Evolutionary conservation across 2,888 invertebrate species (phyloP), one percentile per base, ranked within the genome.

Genomic region (Agapetus fuscipes): DNA sequence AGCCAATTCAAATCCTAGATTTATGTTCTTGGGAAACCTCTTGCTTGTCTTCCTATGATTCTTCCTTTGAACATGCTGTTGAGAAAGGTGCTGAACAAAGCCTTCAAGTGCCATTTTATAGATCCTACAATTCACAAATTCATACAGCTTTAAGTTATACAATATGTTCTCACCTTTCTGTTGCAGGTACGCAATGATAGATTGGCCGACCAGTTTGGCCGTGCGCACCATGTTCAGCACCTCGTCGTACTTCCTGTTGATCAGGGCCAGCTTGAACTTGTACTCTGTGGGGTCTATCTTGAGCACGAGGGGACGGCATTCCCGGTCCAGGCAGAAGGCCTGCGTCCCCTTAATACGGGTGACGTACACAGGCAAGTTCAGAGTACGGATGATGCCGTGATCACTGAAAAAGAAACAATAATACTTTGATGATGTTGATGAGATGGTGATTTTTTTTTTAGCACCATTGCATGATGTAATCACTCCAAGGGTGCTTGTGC

Each of bases 231-330:
- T 98, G 51, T 83, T 80, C 24, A 85, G 54, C 11, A 90, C 90
- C 62, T 95, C 93, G 56, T 96, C 95, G 55, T 95, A 95, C 55
- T 91, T 88, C 6, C 95, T 81, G 52, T 96, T 94, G 46, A 98
- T 91, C 17, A 98, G 66, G 0, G 98, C 97, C 52, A 98, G 62
- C 59, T 98, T 99, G 65, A 98, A 98, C 49, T 90, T 88, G 66
- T 90, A 98, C 60, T 98, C 98, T 0, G 98, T 98, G 2, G 96
- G 85, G 64, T 98, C 97, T 49, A 99, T 91, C 53, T 80, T 84
- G 35, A 98, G 72, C 34, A 95, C 84, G 37, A 91, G 76, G 1
- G 95, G 89, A 27, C 86, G 75, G 50, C 88, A 88, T 58, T 96
- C 95, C 3, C 96, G 75, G 66, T 97, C 96, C 49, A 97, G 69